Conservation (phyloP, 2,113 vertebrate genomes). For the Geococcyx californianus region DNA sequence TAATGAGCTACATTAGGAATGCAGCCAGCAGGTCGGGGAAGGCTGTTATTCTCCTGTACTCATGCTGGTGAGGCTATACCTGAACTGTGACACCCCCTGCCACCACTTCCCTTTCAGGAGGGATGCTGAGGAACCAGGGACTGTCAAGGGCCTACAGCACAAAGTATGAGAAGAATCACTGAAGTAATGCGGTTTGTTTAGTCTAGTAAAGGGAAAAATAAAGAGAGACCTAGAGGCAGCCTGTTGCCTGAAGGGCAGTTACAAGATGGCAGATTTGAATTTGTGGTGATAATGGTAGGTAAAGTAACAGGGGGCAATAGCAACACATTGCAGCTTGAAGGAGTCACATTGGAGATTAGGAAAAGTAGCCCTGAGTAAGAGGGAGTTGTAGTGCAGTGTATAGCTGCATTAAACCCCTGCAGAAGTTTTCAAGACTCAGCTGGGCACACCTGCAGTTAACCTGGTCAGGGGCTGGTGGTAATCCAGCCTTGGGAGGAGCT, state of each 20-base stretch:
- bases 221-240: fast-evolving
- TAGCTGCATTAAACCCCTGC: not conserved
- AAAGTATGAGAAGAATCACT: not conserved
- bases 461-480: not conserved
- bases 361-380: not conserved
- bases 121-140: not conserved
- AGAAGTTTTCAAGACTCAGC: not conserved
- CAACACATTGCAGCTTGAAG: not conserved
- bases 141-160: not conserved
- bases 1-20: fast-evolving
- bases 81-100: not conserved
- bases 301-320: not conserved
- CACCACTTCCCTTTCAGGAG: not conserved
- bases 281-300: not conserved
- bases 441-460: not conserved
- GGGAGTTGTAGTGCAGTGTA: not conserved
- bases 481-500: not conserved
- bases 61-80: fast-evolving
- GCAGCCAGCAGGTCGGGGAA: not conserved
- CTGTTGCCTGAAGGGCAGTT: not conserved
- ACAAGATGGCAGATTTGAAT: not conserved
- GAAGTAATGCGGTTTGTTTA: not conserved
- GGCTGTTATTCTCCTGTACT: not conserved
- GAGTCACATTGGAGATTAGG: not conserved
- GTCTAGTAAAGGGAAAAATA: not conserved